Evolutionary conservation across 2,113 vertebrate species (phyloP), one percentile per base, ranked within the genome.

Genomic region (Ammodytes dubius): DNA sequence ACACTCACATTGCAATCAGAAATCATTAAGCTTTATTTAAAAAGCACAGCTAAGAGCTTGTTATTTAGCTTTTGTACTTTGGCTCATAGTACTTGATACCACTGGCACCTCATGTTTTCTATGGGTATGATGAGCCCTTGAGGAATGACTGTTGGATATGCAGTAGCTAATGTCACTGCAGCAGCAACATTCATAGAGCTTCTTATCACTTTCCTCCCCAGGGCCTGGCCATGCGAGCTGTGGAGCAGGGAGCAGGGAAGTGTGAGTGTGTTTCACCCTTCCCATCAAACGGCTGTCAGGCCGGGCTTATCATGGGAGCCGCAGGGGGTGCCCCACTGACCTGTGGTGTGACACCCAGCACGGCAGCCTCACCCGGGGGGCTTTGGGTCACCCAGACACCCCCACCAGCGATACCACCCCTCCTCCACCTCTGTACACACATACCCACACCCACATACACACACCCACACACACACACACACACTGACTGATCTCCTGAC

Each of bases 231-330:
- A 46, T 67, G 76, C 13, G 19, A 72, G 78, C 76, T 42, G 70
- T 6, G 54, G 66, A 73, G 79, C 85, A 69, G 6, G 54, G 66
- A 73, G 79, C 85, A 69, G 71, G 43, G 82, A 85, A 90, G 95
- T 94, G 93, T 83, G 83, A 74, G 70, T n/a, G 71, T 69, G 71
- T 85, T 82, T 93, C 93, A 37, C 53, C 78, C 37, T 91, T 87
- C 85, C 94, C 91, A 90, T 91, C 94, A 94, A 94, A 89, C 3
- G 15, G 14, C 95, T 82, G 95, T 94, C 95, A 96, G 94, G 89
- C 86, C 82, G 71, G 72, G 90, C 96, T 98, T 98, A 98, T 99
- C 97, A 93, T 88, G 84, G 81, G 53, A 81, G 85, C 90, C 93
- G 94, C 96, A 94, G 95, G 42, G 94, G 92, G 53, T 59, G 72